These are phyloP conservation scores for Latrodectus geometricus DNA, from an alignment of 1,140 invertebrate species.

Conservation along the genomic window DNA sequence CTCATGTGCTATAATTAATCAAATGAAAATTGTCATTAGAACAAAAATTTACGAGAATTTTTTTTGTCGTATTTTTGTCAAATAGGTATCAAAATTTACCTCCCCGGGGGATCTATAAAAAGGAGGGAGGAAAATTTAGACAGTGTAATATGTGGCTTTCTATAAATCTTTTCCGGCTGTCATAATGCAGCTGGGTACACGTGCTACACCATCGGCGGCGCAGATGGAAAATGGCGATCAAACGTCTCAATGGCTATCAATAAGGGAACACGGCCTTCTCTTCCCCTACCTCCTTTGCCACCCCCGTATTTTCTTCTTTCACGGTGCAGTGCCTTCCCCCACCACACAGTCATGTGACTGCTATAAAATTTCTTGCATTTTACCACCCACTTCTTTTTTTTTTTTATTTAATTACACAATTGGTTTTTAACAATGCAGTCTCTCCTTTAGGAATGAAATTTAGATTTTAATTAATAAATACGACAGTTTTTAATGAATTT, in stretches of 20 bases:
- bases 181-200: constrained; percentile 57
- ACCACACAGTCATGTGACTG: constrained; percentile 13
- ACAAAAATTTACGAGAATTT: no score
- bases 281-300: neutral
- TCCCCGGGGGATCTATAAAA: neutral
- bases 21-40: no score
- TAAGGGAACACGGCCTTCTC: constrained; percentile 31
- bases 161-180: constrained; percentile 60
- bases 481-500: no score
- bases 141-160: constrained; percentile 57
- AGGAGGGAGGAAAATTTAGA: neutral
- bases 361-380: constrained; percentile 24
- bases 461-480: no score
- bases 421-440: neutral
- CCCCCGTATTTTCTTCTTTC: neutral
- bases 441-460: neutral
- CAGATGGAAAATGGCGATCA: constrained; percentile 62
- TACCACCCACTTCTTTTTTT: neutral
- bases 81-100: constrained; percentile 21
- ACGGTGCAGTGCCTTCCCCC: neutral
- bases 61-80: neutral
- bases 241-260: constrained; percentile 61
- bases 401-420: neutral
- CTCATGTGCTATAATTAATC: no score
- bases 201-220: constrained; percentile 42